These are phyloP conservation scores for Acestrorhynchus altus DNA, from an alignment of 2,797 vertebrate species.

Conservation along the genomic window DNA sequence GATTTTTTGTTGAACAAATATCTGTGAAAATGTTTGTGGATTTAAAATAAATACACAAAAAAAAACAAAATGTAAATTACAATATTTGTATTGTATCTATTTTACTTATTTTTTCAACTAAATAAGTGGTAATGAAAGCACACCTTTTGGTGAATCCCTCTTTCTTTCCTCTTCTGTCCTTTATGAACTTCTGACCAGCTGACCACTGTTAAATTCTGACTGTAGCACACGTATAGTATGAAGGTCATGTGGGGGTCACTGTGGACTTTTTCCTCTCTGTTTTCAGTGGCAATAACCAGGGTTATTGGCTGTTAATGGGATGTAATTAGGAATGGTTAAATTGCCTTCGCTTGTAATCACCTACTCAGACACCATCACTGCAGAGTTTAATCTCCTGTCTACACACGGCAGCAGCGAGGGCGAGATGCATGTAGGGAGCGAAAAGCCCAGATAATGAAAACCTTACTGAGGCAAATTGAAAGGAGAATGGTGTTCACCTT, in stretches of 20 bases:
- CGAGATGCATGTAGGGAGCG: slow-evolving; percentile 29
- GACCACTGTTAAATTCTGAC: too few relatives aligned
- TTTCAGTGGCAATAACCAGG: slow-evolving; percentile 53
- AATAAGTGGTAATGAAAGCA: too few relatives aligned
- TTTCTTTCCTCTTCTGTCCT: too few relatives aligned
- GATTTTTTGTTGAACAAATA: too few relatives aligned
- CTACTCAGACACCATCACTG: slow-evolving; percentile 61
- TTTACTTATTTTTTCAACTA: too few relatives aligned
- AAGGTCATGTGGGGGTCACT: slow-evolving; percentile 27
- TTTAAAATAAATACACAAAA: too few relatives aligned
- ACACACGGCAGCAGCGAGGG: not conserved
- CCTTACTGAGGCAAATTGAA: slow-evolving; percentile 52
- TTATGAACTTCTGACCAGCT: too few relatives aligned
- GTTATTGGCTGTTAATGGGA: slow-evolving; percentile 67
- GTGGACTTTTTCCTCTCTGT: not conserved
- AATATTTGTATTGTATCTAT: too few relatives aligned
- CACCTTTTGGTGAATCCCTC: too few relatives aligned
- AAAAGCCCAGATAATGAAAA: slow-evolving; percentile 60
- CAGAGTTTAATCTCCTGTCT: slow-evolving; percentile 54
- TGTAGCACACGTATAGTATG: not conserved
- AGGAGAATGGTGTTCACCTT: slow-evolving; percentile 66
- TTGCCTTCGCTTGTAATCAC: slow-evolving; percentile 74
- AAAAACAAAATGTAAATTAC: too few relatives aligned
- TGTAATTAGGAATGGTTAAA: slow-evolving; percentile 72
- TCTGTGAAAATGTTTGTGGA: too few relatives aligned